phyloP scores from a whole-genome alignment of 2,113 vertebrate genomes.

The Camelus bactrianus region DNA sequence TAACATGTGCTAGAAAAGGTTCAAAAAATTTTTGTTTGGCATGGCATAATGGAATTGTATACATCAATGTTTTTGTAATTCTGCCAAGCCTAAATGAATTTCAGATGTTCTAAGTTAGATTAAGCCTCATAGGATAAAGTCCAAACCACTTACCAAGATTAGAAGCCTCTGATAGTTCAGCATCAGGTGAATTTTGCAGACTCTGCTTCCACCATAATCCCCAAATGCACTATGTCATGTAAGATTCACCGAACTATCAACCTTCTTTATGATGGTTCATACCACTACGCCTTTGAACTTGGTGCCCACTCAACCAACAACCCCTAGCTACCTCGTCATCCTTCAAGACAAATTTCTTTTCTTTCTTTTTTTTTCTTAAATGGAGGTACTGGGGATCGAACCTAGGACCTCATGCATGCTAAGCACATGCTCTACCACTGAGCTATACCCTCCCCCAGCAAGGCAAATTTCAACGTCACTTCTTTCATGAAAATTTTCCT shows the following conservation, averaged over 20 bases:
- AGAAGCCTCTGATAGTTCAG: not conserved
- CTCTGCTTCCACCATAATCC: not conserved
- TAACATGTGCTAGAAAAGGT: not conserved
- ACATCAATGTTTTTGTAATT: not conserved
- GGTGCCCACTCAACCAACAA: not conserved
- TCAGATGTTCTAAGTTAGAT: not conserved
- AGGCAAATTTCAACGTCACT: not conserved
- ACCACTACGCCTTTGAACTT: not conserved
- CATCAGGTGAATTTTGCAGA: not conserved
- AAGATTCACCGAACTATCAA: not conserved
- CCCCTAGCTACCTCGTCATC: not conserved
- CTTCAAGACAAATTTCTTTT: not conserved
- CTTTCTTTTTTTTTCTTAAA: no score
- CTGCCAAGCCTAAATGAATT: not conserved
- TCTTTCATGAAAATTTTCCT: not conserved
- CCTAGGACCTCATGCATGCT: no score
- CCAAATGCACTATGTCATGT: not conserved
- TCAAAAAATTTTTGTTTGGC: not conserved
- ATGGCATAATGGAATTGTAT: not conserved
- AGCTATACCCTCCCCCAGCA: not conserved
- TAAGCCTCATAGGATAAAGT: not conserved
- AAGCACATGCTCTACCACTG: no score
- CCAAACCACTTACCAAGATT: not conserved
- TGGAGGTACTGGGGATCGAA: no score
- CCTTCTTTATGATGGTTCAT: not conserved